Conservation (phyloP, 2,797 vertebrate species). For the Malacoraja senta region DNA sequence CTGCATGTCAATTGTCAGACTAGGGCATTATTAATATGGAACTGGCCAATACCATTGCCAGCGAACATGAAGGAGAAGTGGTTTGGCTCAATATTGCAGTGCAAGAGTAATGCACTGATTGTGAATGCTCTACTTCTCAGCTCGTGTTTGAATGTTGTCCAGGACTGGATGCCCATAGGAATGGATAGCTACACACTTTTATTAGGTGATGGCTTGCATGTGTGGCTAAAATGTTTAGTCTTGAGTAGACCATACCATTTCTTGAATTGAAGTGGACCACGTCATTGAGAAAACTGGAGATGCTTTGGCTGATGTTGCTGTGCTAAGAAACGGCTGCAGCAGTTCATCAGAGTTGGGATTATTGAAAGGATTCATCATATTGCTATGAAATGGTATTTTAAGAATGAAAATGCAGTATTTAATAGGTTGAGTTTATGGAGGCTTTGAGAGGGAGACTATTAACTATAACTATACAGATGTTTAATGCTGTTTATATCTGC, state of each 20-base stretch:
- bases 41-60: not conserved
- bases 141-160: not conserved
- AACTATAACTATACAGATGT: not conserved
- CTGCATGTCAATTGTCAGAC: not conserved
- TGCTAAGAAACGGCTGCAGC: not conserved
- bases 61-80: not conserved
- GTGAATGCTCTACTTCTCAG: not conserved
- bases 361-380: not conserved
- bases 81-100: not conserved
- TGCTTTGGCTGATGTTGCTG: not conserved
- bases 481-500: not conserved
- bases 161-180: not conserved
- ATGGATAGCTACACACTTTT: not conserved
- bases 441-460: not conserved
- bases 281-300: not conserved
- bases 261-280: not conserved
- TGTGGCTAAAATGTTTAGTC: not conserved
- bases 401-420: not conserved
- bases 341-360: not conserved
- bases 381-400: not conserved
- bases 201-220: not conserved
- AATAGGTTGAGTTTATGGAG: not conserved
- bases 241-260: not conserved
- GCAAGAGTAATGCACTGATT: not conserved
- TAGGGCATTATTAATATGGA: not conserved